These are phyloP conservation scores for Taenioides sp. DNA, from an alignment of 2,797 vertebrate species.

Conservation along the genomic window DNA sequence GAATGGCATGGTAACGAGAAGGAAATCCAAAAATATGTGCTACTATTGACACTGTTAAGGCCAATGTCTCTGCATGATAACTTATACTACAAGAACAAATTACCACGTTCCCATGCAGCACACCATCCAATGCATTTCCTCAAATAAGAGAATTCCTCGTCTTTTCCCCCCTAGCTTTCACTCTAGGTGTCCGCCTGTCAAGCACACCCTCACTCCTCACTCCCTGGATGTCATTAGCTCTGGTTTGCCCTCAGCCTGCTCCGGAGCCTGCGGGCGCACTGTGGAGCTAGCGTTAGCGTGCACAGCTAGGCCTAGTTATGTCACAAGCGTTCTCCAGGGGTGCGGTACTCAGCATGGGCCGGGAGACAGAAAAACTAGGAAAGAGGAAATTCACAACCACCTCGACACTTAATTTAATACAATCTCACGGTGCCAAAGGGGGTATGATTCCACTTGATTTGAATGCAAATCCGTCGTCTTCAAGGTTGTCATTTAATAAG, in stretches of 20 bases:
- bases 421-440: slow-evolving; percentile 21
- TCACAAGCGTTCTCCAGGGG: slow-evolving; percentile 55
- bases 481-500: slow-evolving; percentile 26
- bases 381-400: slow-evolving; percentile 11
- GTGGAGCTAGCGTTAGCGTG: slow-evolving; percentile 59
- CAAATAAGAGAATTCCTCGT: slow-evolving; percentile 5
- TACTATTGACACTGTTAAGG: not conserved
- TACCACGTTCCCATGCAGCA: not conserved
- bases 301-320: slow-evolving; percentile 70
- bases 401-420: slow-evolving; percentile 32
- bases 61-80: not conserved
- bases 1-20: not conserved
- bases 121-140: slow-evolving; percentile 6
- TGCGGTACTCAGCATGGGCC: slow-evolving; percentile 29
- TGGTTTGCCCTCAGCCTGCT: slow-evolving; percentile 37
- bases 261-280: slow-evolving; percentile 49
- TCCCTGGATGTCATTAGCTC: slow-evolving; percentile 44
- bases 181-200: slow-evolving; percentile 11
- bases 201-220: slow-evolving; percentile 10
- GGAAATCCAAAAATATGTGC: slow-evolving; percentile 1
- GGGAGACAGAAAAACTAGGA: slow-evolving; percentile 7
- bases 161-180: not conserved
- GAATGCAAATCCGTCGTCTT: slow-evolving; percentile 35
- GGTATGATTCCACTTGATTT: slow-evolving; percentile 22
- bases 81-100: not conserved